These are phyloP conservation scores for Lasius fuliginosus DNA, from an alignment of 2,888 invertebrate species.

Conservation along the genomic window DNA sequence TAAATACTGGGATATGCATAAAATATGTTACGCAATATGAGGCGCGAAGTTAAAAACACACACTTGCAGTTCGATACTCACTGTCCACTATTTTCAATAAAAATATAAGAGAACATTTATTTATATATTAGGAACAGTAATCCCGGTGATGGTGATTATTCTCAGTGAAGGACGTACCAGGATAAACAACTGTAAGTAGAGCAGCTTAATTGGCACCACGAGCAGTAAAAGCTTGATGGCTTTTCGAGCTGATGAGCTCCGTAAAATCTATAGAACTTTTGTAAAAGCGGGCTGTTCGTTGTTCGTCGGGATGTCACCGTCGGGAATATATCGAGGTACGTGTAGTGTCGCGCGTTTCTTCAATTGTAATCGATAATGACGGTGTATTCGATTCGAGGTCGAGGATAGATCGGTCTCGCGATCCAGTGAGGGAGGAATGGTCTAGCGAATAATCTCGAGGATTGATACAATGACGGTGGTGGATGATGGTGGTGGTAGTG, in stretches of 20 bases:
- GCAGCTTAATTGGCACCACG: slow-evolving; percentile 34
- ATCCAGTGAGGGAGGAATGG: slow-evolving; percentile 20
- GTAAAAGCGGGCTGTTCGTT: not conserved
- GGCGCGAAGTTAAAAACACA: not conserved
- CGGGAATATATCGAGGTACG: slow-evolving; percentile 14
- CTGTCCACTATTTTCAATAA: slow-evolving; percentile 9
- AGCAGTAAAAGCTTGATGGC: not conserved
- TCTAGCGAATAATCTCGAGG: slow-evolving; percentile 17
- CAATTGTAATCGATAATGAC: slow-evolving; percentile 49
- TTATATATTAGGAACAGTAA: slow-evolving; percentile 19
- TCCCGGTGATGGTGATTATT: not conserved
- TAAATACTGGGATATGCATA: not conserved
- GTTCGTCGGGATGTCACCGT: not conserved
- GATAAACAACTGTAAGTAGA: not conserved
- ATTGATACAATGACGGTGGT: not conserved
- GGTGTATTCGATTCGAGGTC: slow-evolving; percentile 20
- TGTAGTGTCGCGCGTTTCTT: slow-evolving; percentile 32
- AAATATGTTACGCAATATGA: not conserved
- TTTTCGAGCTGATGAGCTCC: not conserved
- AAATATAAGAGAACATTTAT: slow-evolving; percentile 28
- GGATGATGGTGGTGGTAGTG: not conserved
- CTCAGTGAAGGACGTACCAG: not conserved
- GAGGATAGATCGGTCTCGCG: not conserved
- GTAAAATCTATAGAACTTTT: not conserved
- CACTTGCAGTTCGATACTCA: not conserved